Evolutionary conservation across 1,140 invertebrate species (phyloP).

Genomic region (Melanaphis sacchari): DNA sequence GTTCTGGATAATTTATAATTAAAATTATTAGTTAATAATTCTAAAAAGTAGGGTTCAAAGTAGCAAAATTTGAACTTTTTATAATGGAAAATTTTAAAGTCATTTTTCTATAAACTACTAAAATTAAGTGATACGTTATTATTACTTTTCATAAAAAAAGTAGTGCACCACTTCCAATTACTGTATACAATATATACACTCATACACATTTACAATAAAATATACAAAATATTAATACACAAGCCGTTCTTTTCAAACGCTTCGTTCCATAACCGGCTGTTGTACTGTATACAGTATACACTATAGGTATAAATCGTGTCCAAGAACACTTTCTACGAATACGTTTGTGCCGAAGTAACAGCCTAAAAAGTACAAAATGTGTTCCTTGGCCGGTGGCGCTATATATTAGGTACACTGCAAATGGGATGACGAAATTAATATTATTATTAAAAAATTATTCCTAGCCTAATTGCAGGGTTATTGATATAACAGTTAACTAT

Average conservation of each 20-base stretch:
- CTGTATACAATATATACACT: neutral
- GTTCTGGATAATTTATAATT: neutral
- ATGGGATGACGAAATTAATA: neutral
- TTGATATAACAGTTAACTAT: neutral
- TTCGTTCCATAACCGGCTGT: neutral
- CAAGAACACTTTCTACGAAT: conserved; percentile 27
- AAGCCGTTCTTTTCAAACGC: conserved; percentile 6
- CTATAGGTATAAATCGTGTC: neutral
- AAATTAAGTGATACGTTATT: neutral
- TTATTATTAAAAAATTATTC: neutral
- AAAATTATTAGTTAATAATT: neutral
- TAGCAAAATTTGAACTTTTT: neutral
- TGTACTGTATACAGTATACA: neutral
- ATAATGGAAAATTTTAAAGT: neutral
- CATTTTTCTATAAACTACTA: neutral
- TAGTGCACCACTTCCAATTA: neutral
- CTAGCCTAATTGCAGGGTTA: neutral
- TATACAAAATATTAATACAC: neutral
- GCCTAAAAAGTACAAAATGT: neutral
- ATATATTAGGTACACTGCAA: neutral
- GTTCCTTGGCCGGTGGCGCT: neutral
- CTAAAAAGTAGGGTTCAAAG: neutral
- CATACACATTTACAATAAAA: neutral
- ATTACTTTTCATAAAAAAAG: neutral
- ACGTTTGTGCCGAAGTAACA: neutral